These are phyloP conservation scores for Caenorhabditis sinica DNA, from an alignment of 2,888 invertebrate species.

Conservation along the genomic window DNA sequence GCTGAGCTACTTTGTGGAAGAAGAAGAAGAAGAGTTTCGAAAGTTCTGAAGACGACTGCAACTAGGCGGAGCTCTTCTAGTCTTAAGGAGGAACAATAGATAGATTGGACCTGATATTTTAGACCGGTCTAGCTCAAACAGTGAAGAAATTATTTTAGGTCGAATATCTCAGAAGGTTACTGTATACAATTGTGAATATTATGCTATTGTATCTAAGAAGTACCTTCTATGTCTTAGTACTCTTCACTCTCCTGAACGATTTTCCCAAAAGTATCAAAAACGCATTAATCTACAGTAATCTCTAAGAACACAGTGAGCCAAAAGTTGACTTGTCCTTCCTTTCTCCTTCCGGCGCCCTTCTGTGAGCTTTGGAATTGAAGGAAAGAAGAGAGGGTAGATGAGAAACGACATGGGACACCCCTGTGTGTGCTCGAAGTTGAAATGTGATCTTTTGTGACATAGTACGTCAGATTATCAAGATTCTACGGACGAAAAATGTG, in stretches of 20 bases:
- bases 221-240: no score
- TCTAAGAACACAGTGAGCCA: constrained; percentile 14
- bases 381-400: constrained; percentile 42
- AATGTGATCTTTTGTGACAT: constrained; percentile 64
- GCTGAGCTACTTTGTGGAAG: constrained; percentile 32
- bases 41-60: constrained; percentile 7
- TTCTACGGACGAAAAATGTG: constrained; percentile 40
- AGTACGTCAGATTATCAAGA: constrained; percentile 64
- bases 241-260: neutral
- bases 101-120: no score
- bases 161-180: no score
- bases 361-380: constrained; percentile 27
- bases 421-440: constrained; percentile 49
- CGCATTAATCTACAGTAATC: constrained; percentile 31
- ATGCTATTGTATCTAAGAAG: no score
- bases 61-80: neutral
- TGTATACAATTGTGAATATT: no score
- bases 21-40: neutral
- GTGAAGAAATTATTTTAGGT: no score
- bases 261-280: constrained; percentile 37
- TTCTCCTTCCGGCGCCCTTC: neutral
- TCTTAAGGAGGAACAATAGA: no score
- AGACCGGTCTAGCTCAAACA: no score
- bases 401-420: constrained; percentile 64
- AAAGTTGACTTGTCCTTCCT: constrained; percentile 30